Evolutionary conservation across 2,797 vertebrate genomes (phyloP).

Genomic region (Streptopelia turtur): DNA sequence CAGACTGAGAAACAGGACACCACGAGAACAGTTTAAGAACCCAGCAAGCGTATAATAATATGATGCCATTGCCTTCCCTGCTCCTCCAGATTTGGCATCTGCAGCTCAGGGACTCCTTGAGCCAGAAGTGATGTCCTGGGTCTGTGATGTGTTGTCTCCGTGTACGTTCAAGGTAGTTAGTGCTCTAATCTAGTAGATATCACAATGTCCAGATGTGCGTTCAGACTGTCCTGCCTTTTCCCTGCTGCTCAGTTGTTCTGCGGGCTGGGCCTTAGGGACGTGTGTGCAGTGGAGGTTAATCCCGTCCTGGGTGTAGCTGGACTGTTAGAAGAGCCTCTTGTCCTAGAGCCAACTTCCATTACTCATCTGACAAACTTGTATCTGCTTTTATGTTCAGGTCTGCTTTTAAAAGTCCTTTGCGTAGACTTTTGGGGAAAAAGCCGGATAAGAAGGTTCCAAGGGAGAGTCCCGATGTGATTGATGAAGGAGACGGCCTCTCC

Average conservation of each 20-base stretch:
- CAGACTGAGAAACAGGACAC: not conserved
- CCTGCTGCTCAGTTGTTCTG: not conserved
- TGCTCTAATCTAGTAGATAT: not conserved
- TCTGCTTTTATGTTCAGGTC: slow-evolving; percentile 67
- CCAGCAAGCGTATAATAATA: not conserved
- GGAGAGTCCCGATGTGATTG: slow-evolving; percentile 81
- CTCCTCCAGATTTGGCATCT: not conserved
- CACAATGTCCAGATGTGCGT: not conserved
- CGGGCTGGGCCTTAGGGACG: not conserved
- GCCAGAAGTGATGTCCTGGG: not conserved
- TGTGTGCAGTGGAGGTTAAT: not conserved
- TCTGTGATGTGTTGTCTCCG: not conserved
- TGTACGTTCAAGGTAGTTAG: not conserved
- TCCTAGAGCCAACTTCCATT: not conserved
- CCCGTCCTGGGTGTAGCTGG: not conserved
- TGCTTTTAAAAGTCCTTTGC: slow-evolving; percentile 78
- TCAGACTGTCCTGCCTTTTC: not conserved
- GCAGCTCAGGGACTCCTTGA: not conserved
- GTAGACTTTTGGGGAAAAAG: slow-evolving; percentile 75
- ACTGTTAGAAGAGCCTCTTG: not conserved
- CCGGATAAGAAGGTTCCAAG: slow-evolving; percentile 80
- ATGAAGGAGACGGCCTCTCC: slow-evolving; percentile 81
- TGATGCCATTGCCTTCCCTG: not conserved
- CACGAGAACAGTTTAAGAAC: not conserved
- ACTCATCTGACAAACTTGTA: not conserved